Base-by-base conservation (phyloP, 1,140 invertebrate genomes). In the Parasteatoda tepidariorum region DNA sequence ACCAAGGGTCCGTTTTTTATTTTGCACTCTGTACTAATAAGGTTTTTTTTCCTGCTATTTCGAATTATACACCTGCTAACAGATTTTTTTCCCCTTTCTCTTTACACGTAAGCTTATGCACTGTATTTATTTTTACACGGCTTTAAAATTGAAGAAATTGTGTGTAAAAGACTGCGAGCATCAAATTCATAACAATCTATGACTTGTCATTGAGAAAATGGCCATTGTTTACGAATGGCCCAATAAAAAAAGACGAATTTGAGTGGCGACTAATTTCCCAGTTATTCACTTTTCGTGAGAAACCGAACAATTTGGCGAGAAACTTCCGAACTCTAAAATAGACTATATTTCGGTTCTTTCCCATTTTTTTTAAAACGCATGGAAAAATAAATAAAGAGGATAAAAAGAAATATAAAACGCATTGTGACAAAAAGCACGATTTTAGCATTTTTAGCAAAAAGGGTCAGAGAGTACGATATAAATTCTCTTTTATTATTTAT, bases 401-500 rank as follows among this genome's bases (percentile, higher is more conserved):
- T n/a, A 24, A 22, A 59, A 59, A 22, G 57, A 2, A 26, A 59
- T 22, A 22, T 22, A 59, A 57, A 59, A 59, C n/a, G 22, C 61
- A 78, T 78, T 78, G 74, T 78, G 57, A 66, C 74, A 66, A 66
- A 66, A 78, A 24, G 59, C 74, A 78, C 74, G 74, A 78, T 78
- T 30, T 78, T 78, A 38, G 74, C 59, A 78, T 78, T 78, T 78
- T n/a, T n/a, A n/a, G 22, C 18, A 57, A 78, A 78, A 31, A 66
- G 55, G 74, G 74, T 78, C 74, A 78, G 34, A 28, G 74, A 78
- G 74, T 78, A 64, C 74, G 61, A 30, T 48, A 66, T 30, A 33
- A n/a, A n/a, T n/a, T n/a, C 54, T 54, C 28, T 54, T 76, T 78
- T 28, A 26, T 62, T 78, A 55, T 78, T 64, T 48, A 24, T 31